Conservation (phyloP, 2,888 invertebrate species). For the Trichopoda pennipes region DNA sequence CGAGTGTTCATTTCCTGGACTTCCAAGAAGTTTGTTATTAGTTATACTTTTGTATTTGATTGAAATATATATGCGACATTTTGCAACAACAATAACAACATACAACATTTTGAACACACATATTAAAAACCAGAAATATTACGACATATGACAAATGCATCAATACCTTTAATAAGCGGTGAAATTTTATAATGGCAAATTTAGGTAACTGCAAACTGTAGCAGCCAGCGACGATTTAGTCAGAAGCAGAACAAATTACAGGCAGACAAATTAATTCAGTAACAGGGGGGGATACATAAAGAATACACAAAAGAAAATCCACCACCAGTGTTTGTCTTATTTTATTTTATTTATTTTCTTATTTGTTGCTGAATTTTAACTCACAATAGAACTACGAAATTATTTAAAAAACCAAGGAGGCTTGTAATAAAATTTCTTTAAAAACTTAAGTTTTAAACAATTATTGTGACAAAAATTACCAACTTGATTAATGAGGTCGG, state of each 20-base stretch:
- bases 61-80: slow-evolving; percentile 12
- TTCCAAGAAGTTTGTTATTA: slow-evolving; percentile 42
- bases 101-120: neutral
- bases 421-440: neutral
- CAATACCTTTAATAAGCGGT: slow-evolving; percentile 5
- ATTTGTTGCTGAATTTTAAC: slow-evolving; percentile 3
- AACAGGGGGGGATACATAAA: slow-evolving; percentile 23
- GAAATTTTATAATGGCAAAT: neutral
- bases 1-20: slow-evolving; percentile 50
- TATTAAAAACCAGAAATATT: slow-evolving; percentile 6
- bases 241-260: slow-evolving; percentile 59
- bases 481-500: too few relatives aligned
- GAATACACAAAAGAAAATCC: slow-evolving; percentile 28
- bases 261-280: slow-evolving; percentile 7
- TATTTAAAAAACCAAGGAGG: slow-evolving; percentile 2
- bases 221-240: slow-evolving; percentile 10
- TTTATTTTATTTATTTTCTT: neutral
- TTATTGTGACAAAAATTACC: too few relatives aligned
- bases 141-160: slow-evolving; percentile 25
- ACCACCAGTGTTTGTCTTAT: slow-evolving; percentile 22
- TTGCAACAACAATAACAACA: neutral
- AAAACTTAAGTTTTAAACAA: too few relatives aligned
- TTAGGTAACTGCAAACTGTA: slow-evolving; percentile 22
- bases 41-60: slow-evolving; percentile 31
- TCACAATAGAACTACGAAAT: slow-evolving; percentile 20